phyloP scores from a whole-genome alignment of 92 coral and sea anemone species.

The Pocillopora meandrina region DNA sequence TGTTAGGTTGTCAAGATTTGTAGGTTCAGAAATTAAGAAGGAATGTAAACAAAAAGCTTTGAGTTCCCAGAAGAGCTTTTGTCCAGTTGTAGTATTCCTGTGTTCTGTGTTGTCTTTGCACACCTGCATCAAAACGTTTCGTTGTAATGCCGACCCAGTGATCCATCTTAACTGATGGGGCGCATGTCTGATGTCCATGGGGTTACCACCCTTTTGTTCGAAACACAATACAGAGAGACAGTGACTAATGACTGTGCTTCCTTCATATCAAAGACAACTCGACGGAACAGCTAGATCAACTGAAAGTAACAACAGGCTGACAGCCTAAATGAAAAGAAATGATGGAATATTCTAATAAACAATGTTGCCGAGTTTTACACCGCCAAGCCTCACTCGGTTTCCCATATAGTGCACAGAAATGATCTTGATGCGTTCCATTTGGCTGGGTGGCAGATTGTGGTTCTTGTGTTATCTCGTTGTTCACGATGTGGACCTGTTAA shows the following conservation, averaged over 20 bases:
- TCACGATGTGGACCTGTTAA: not conserved
- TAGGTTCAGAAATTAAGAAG: not conserved
- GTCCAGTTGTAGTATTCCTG: not conserved
- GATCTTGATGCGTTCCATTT: constrained; percentile 11
- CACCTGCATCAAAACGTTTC: constrained; percentile 23
- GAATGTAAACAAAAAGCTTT: constrained; percentile 23
- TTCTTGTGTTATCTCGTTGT: not conserved
- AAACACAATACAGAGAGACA: constrained; percentile 11
- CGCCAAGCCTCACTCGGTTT: constrained; percentile 2
- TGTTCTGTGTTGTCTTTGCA: not conserved
- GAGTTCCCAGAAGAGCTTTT: constrained; percentile 20
- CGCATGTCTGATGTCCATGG: constrained; percentile 4
- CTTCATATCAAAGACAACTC: constrained; percentile 23
- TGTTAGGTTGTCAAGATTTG: not conserved
- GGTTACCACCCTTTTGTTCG: constrained; percentile 32
- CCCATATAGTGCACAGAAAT: constrained; percentile 2
- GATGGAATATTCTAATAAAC: constrained; percentile 44
- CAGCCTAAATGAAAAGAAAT: constrained; percentile 36
- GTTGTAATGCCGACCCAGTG: not conserved
- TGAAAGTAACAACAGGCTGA: constrained; percentile 22
- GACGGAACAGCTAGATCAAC: constrained; percentile 29
- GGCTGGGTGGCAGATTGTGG: constrained; percentile 1
- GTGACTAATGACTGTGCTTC: constrained; percentile 25
- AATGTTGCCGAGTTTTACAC: not conserved
- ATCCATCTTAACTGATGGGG: constrained; percentile 5